Evolutionary conservation across 2,797 vertebrate species (phyloP), one percentile per base, ranked within the genome.

Genomic region (Esox lucius): DNA sequence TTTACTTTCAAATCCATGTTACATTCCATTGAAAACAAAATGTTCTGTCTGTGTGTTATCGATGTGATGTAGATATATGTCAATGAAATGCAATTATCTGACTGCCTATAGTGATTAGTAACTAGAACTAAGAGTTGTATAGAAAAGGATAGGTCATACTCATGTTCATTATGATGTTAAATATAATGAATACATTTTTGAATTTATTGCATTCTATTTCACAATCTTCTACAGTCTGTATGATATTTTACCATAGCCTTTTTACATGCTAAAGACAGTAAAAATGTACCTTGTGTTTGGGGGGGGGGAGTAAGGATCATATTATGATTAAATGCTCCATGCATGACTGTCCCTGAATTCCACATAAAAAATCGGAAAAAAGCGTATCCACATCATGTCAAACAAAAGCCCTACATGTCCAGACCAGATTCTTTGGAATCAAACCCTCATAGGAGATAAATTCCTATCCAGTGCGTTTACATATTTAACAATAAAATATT

Each of bases 311-410:
- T 62, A 59, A 53, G 48, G 31, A 62, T 70, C 73, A 42, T 33
- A 70, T 61, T 66, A 31, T 39, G 72, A 31, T 51, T 51, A 68
- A 66, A 74, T 49, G 51, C 53, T 51, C 35, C 79, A 80, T 13
- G 68, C 76, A 74, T 74, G 49, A 72, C 74, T 80, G 59, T 74
- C 65, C 73, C 39, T 80, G 73, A 75, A 80, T 78, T 80, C 49
- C 76, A 31, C 61, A 15, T 78, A 51, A 71, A 64, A 67, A 75
- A n/a, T 12, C 19, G 46, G 26, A 7, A n/a, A 42, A 80, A 68
- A 71, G 51, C 68, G 62, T 46, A 35, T 31, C 42, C 42, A 19
- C 33, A 15, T 8, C 28, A 9, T 5, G 39, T 11, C 64, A 26
- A 67, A 56, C 59, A 71, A 74, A 73, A 70, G 56, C 31, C 33